Evolutionary conservation across 2,888 invertebrate genomes (phyloP).

Genomic region (Netelia melanura): DNA sequence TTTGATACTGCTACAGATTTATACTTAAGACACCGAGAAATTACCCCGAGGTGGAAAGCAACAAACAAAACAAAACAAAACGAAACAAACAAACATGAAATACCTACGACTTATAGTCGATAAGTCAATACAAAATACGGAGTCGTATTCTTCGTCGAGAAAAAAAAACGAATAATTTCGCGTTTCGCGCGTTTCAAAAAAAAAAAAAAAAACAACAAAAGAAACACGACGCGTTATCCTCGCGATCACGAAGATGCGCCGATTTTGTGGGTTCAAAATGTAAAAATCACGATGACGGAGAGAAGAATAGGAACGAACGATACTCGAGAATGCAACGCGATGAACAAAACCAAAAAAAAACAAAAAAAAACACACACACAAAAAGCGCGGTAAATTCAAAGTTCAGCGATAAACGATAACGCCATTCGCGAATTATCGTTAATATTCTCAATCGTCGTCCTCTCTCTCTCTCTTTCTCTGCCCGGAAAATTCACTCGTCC

Average conservation of each 20-base stretch:
- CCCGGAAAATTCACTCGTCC: no score
- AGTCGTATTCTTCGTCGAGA: background rate
- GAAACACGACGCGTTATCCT: background rate
- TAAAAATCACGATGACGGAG: no score
- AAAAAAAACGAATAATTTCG: conserved; percentile 1
- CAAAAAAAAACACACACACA: background rate
- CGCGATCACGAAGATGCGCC: no score
- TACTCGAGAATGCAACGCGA: background rate
- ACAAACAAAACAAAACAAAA: background rate
- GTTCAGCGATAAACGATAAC: no score
- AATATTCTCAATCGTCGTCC: no score
- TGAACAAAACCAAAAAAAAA: background rate
- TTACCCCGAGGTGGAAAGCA: conserved; percentile 1
- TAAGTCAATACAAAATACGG: conserved; percentile 57
- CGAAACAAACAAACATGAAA: conserved; percentile 3
- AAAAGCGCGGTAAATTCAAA: no score
- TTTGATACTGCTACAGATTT: conserved; percentile 89
- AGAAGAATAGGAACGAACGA: no score
- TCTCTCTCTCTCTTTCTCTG: no score
- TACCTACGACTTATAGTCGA: conserved; percentile 57
- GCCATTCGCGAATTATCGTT: no score
- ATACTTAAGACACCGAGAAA: conserved; percentile 84
- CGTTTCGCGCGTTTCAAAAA: background rate
- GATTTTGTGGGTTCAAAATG: no score
- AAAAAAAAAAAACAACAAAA: background rate